Evolutionary conservation across 2,113 vertebrate species (phyloP).

Genomic region (Gavia stellata): DNA sequence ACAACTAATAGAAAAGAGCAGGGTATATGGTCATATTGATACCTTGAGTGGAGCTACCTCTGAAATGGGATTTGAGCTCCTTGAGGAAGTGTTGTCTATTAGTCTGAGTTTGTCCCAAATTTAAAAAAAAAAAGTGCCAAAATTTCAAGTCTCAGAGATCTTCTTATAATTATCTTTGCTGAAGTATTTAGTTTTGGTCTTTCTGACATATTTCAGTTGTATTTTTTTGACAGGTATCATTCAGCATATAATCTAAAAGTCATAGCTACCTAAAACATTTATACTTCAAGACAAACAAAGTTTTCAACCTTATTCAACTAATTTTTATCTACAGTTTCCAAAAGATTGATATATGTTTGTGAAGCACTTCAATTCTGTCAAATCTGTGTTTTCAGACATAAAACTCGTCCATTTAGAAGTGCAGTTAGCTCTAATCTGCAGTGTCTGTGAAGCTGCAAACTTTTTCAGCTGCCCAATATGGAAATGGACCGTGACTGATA

Average conservation of each 20-base stretch:
- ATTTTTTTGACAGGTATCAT: background rate
- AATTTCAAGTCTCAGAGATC: background rate
- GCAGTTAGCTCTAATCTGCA: background rate
- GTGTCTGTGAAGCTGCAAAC: background rate
- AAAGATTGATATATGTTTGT: background rate
- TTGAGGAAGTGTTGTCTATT: background rate
- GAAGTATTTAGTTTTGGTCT: background rate
- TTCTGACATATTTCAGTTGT: background rate
- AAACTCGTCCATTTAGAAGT: background rate
- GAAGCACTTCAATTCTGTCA: background rate
- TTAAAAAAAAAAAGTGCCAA: background rate
- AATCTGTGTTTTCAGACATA: background rate
- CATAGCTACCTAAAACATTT: background rate
- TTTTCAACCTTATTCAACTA: background rate
- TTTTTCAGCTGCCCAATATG: background rate
- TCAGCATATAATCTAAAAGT: background rate
- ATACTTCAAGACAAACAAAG: background rate
- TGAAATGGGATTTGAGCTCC: background rate
- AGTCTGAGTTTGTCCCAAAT: background rate
- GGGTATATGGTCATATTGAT: fast-evolving
- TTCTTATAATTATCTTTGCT: background rate
- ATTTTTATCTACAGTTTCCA: background rate
- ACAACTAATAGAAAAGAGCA: background rate
- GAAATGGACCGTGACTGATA: background rate
- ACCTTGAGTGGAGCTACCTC: background rate